Evolutionary conservation across 2,888 invertebrate genomes (phyloP).

Genomic region (Rhagonycha fulva): DNA sequence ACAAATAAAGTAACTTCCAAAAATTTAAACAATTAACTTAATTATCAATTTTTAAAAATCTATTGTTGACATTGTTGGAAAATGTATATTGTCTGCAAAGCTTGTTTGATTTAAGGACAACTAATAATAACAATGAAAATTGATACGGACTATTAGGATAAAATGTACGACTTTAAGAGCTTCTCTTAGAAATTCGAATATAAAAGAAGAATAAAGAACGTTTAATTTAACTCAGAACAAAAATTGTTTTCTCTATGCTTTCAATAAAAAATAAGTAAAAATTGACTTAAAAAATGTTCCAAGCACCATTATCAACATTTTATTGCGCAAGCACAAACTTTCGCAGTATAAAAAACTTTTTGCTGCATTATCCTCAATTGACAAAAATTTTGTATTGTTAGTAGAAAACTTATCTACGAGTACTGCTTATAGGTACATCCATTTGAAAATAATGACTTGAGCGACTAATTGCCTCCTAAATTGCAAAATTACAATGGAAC

Average conservation of each 20-base stretch:
- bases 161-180: neutral
- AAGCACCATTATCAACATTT: neutral
- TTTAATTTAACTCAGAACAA: neutral
- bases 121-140: neutral
- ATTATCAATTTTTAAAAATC: neutral
- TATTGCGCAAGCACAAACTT: neutral
- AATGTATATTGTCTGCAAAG: neutral
- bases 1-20: neutral
- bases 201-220: neutral
- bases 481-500: neutral
- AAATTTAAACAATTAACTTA: neutral
- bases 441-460: neutral
- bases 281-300: neutral
- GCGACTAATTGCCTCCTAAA: neutral
- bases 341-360: neutral
- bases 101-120: neutral
- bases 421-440: neutral
- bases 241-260: neutral
- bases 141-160: neutral
- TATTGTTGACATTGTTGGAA: neutral
- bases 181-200: neutral
- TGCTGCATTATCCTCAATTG: neutral
- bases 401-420: neutral
- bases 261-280: neutral
- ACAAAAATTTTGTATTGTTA: neutral